Evolutionary conservation across 1,140 invertebrate genomes (phyloP).

Genomic region (Trinorchestia longiramus): DNA sequence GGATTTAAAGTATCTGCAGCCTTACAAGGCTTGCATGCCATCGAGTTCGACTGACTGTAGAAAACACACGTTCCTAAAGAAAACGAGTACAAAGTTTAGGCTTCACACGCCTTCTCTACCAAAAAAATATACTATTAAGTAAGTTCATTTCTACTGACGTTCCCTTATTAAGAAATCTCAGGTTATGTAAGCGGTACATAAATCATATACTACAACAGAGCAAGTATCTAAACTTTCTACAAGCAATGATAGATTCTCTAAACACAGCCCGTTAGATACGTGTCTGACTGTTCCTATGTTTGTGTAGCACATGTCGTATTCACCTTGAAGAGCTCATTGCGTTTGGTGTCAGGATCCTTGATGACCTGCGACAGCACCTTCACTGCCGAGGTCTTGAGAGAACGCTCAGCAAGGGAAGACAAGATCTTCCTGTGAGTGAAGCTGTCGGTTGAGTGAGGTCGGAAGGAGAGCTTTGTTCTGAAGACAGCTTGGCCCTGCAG

Average conservation of each 20-base stretch:
- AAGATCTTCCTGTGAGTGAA: constrained; percentile 99
- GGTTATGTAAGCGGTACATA: not conserved
- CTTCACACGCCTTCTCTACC: too few relatives aligned
- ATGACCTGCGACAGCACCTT: constrained; percentile 96
- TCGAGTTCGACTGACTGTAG: too few relatives aligned
- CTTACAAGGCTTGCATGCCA: too few relatives aligned
- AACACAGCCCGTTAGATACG: not conserved
- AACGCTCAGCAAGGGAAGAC: constrained; percentile 94
- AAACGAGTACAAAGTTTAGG: too few relatives aligned
- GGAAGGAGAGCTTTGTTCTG: constrained; percentile 94
- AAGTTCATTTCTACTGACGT: not conserved
- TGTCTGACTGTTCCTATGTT: not conserved
- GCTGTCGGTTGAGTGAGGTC: constrained; percentile 97
- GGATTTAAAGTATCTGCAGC: too few relatives aligned
- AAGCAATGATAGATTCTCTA: not conserved
- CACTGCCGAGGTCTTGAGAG: constrained; percentile 95
- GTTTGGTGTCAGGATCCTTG: constrained; percentile 91
- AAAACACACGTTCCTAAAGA: too few relatives aligned
- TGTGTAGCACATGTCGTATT: too few relatives aligned
- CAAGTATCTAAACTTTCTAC: not conserved
- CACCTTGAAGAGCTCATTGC: constrained; percentile 75
- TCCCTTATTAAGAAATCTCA: not conserved
- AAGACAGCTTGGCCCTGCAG: constrained; percentile 98
- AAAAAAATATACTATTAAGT: too few relatives aligned
- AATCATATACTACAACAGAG: not conserved